These are phyloP conservation scores for Nematopogon swammerdamellus DNA, from an alignment of 2,888 invertebrate species.

Conservation along the genomic window DNA sequence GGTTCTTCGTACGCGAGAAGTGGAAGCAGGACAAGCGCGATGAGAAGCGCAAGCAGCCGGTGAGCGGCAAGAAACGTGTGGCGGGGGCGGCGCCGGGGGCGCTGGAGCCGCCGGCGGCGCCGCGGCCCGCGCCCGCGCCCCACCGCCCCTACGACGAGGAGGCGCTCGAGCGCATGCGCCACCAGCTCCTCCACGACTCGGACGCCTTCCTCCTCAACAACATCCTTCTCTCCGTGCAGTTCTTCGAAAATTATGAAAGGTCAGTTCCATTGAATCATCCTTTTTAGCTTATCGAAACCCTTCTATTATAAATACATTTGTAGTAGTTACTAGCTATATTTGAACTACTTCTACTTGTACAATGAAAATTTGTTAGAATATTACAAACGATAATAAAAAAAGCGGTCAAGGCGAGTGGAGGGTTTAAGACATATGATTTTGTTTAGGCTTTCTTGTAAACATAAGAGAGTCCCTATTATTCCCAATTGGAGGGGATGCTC, in stretches of 20 bases:
- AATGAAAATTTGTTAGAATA: too few species aligned
- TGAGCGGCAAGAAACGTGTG: conserved; percentile 23
- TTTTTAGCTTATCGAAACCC: too few species aligned
- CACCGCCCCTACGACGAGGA: conserved; percentile 47
- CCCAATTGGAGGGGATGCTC: too few species aligned
- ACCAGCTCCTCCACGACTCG: conserved; percentile 58
- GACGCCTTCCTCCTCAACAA: conserved; percentile 75
- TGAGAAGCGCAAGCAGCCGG: conserved; percentile 27
- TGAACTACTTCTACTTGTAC: too few species aligned
- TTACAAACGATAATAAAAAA: too few species aligned
- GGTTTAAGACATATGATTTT: too few species aligned
- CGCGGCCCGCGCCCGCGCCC: conserved; percentile 25
- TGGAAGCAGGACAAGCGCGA: conserved; percentile 34
- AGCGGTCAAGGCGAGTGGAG: too few species aligned
- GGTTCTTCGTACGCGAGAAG: conserved; percentile 38
- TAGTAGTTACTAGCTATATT: too few species aligned
- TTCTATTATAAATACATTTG: too few species aligned
- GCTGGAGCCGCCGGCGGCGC: conserved; percentile 13
- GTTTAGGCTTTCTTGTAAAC: too few species aligned
- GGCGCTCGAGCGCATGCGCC: conserved; percentile 53
- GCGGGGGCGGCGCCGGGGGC: conserved; percentile 21
- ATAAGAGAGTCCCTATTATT: too few species aligned
- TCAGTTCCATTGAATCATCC: conserved; percentile 27
- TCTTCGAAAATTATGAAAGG: conserved; percentile 77
- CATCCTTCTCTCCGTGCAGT: conserved; percentile 70